These are phyloP conservation scores for Ladona fulva DNA, from an alignment of 1,140 invertebrate species.

Conservation along the genomic window DNA sequence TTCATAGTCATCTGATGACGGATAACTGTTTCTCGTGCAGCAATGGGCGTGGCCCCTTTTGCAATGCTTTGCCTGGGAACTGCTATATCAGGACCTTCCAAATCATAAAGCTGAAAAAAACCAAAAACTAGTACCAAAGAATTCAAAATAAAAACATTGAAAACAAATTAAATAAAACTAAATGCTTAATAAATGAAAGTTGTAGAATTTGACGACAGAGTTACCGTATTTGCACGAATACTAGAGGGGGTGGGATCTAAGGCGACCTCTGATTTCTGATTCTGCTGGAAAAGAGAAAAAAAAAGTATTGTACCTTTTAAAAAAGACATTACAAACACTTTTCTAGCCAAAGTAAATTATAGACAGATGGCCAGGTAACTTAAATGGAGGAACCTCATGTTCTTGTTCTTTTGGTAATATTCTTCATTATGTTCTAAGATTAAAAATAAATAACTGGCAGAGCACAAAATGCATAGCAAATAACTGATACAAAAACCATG, in stretches of 20 bases:
- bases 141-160: constrained; percentile 27
- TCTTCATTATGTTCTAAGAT: too few relatives aligned
- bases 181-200: too few relatives aligned
- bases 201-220: not conserved
- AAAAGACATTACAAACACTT: not conserved
- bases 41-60: constrained; percentile 53
- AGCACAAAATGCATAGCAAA: too few relatives aligned
- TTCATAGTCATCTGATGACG: constrained; percentile 68
- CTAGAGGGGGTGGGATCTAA: not conserved
- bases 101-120: constrained; percentile 28
- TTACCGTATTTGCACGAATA: not conserved
- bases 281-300: not conserved
- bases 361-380: not conserved
- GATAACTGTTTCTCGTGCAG: constrained; percentile 70
- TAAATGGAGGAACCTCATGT: too few relatives aligned
- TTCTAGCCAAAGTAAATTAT: not conserved
- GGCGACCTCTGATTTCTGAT: not conserved
- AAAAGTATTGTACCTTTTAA: not conserved
- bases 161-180: too few relatives aligned
- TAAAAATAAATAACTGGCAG: too few relatives aligned
- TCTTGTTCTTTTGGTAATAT: too few relatives aligned
- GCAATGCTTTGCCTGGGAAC: constrained; percentile 50
- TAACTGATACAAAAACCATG: too few relatives aligned
- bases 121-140: constrained; percentile 25
- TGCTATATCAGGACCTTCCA: constrained; percentile 47